A percentile compares a stretch with the other conserved stretches of the same genome.
These are phyloP conservation scores for Leucophenga montana DNA, from an alignment of 2,888 invertebrate species.

Conservation along the genomic window DNA sequence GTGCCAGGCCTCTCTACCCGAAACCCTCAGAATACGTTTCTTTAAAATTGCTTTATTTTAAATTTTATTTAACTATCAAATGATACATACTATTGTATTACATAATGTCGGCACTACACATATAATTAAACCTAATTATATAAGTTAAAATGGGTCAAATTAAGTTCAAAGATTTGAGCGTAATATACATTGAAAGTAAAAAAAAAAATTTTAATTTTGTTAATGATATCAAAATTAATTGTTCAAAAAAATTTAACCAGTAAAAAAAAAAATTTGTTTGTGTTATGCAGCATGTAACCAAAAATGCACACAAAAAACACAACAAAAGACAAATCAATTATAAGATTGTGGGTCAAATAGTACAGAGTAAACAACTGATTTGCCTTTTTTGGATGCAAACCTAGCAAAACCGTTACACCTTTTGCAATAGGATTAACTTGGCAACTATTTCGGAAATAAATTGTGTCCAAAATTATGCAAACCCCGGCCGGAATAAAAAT, in stretches of 20 bases:
- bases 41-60: too few species aligned
- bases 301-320: constrained; percentile 22
- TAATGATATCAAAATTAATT: too few species aligned
- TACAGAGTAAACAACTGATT: not conserved
- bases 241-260: not conserved
- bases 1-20: too few species aligned
- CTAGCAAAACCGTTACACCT: not conserved
- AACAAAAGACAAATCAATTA: constrained; percentile 18
- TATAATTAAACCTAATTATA: too few species aligned
- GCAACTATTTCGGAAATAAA: not conserved
- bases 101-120: too few species aligned
- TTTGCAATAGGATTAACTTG: constrained; percentile 7
- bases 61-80: too few species aligned
- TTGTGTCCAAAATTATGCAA: constrained; percentile 6
- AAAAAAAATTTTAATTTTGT: too few species aligned
- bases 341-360: not conserved
- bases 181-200: too few species aligned
- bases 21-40: too few species aligned
- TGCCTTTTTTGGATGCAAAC: constrained; percentile 1
- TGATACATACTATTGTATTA: too few species aligned
- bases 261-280: constrained; percentile 2
- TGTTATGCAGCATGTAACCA: constrained; percentile 3
- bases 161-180: too few species aligned
- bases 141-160: too few species aligned
- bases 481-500: constrained; percentile 12